A percentile compares a stretch with the other conserved stretches of the same genome.
Evolutionary conservation across 2,797 vertebrate genomes (phyloP).

Genomic region (Labroides dimidiatus): DNA sequence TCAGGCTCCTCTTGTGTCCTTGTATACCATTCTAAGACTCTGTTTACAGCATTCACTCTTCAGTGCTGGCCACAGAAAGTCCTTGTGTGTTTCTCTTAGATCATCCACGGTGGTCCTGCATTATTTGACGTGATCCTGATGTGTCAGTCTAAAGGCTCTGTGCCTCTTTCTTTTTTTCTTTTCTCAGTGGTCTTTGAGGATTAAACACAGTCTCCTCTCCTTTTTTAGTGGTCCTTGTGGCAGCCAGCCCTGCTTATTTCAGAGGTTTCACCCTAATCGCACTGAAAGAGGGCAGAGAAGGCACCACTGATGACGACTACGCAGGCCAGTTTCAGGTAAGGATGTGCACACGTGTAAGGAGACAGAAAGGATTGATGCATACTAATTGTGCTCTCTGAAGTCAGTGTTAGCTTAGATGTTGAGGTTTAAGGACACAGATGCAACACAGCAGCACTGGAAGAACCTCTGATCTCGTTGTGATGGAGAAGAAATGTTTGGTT

Average conservation of each 20-base stretch:
- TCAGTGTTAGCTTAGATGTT: constrained; percentile 20
- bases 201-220: constrained; percentile 22
- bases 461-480: constrained; percentile 26
- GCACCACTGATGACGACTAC: constrained; percentile 91
- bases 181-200: background rate
- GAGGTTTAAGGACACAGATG: constrained; percentile 54
- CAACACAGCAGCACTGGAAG: constrained; percentile 21
- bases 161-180: constrained; percentile 6
- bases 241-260: constrained; percentile 93
- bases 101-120: background rate
- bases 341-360: constrained; percentile 9
- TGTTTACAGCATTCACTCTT: background rate
- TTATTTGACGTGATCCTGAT: background rate
- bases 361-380: background rate
- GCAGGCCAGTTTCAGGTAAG: constrained; percentile 95
- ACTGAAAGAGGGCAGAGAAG: constrained; percentile 93
- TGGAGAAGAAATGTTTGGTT: constrained; percentile 25
- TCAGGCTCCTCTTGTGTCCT: background rate
- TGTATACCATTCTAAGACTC: background rate
- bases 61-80: constrained; percentile 12
- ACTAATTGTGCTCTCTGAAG: background rate
- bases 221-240: constrained; percentile 89
- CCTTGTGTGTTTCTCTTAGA: background rate
- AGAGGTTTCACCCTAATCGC: constrained; percentile 95
- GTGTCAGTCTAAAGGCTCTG: background rate